Evolutionary conservation across 2,113 vertebrate genomes (phyloP), one percentile per base, ranked within the genome.

Genomic region (Balaenoptera acutorostrata): DNA sequence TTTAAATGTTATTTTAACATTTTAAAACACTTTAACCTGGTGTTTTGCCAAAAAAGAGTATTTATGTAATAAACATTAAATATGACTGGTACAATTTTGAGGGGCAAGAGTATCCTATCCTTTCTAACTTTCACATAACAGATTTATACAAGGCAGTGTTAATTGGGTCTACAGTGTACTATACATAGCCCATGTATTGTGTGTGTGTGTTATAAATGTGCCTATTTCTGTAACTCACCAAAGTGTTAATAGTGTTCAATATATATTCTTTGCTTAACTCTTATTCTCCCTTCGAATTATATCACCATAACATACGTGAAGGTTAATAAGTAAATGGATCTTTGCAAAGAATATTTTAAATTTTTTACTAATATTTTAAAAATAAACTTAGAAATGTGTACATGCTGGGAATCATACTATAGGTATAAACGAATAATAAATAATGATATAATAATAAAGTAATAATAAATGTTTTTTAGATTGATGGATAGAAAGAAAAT

Each of bases 51-150:
- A 74, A 92, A 81, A 81, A 77, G 15, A 82, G 15, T 71, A 93
- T 95, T 95, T 95, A 31, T 36, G 31, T 64, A 92, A 81, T 81
- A 96, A 90, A 93, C 82, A 93, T 96, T 92, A 90, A 87, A 78
- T 8, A 92, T 41, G 27, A 41, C 52, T 87, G 31, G 27, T 64
- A 87, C 39, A 49, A 44, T 64, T 97, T 95, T 46, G 23, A 63
- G 21, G 6, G 17, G 21, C 10, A 78, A 88, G 41, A 59, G 2
- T 77, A 14, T 44, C 13, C 52, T 91, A 41, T 71, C 63, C 44
- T 87, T 87, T 74, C 39, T 74, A 41, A 44, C 6, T 61, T 90
- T 88, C 36, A 31, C 31, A 14, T 41, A 44, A 95, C 69, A 94
- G 14, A 85, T 80, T 93, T 92, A 44, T 29, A 75, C 25, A 64